Base-by-base conservation (phyloP, 2,888 invertebrate genomes). In the Ischnura elegans region DNA sequence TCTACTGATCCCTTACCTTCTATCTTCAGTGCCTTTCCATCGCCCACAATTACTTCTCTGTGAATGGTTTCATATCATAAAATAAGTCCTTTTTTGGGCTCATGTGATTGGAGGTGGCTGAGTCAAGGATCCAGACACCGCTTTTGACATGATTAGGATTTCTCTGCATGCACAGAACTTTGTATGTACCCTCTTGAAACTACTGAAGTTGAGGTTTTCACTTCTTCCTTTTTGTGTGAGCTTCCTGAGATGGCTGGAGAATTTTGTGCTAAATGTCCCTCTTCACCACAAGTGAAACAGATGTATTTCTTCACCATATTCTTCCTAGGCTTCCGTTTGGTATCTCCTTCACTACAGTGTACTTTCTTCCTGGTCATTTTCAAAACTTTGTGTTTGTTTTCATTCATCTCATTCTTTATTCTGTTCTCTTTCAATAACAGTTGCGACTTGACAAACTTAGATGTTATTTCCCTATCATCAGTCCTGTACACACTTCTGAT, bases 201-300 rank as follows among this genome's bases (percentile, higher is more conserved):
- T 61, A 61, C 61, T 61, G 25, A 61, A 25, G 61, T n/a, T 19
- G 25, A 8, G 25, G 61, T n/a, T 25, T 61, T 25, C 61, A 61
- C n/a, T 61, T 61, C 61, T 25, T 25, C 61, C n/a, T 61, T 61
- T 21, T 61, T 19, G 21, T 3, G 25, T 61, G 25, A 19, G 21
- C 3, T 61, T 25, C n/a, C 61, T 61, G 61, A 21, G 25, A 2
- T 16, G 61, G 61, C 61, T 61, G 61, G 61, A 25, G 25, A 61
- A 61, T 61, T 61, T 61, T n/a, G 21, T 21, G 61, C 61, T 61
- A 61, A 21, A 8, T 61, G 25, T 61, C 61, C 61, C 61, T 61
- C 61, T 61, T 61, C n/a, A 61, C 19, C 61, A 61, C 61, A 61
- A 61, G 61, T 61, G 61, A 61, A 61, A 61, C 61, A 61, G n/a